Evolutionary conservation across 2,113 vertebrate genomes (phyloP).

Genomic region (Pangasianodon hypophthalmus): DNA sequence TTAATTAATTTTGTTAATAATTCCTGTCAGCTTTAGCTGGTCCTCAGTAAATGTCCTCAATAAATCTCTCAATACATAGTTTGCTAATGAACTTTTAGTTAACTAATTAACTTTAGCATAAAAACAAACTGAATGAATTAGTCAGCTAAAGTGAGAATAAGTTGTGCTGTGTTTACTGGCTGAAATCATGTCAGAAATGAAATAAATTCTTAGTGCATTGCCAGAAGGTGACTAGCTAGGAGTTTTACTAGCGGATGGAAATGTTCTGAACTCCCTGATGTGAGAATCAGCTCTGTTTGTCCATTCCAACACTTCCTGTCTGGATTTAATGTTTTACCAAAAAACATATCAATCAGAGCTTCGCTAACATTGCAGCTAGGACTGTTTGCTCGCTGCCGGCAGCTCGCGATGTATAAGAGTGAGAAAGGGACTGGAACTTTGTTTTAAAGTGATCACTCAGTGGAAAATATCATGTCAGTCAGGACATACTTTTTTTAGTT

Average conservation of each 20-base stretch:
- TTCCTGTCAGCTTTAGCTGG: not conserved
- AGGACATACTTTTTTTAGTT: not conserved
- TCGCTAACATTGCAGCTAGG: not conserved
- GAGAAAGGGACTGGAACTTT: not conserved
- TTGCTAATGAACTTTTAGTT: not conserved
- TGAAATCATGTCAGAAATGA: not conserved
- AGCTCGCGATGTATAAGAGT: not conserved
- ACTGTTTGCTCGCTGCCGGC: not conserved
- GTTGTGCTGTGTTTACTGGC: not conserved
- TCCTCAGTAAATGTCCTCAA: not conserved
- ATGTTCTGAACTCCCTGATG: not conserved
- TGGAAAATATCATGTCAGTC: not conserved
- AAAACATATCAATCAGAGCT: slow-evolving; percentile 5
- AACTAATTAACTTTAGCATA: not conserved
- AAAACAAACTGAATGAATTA: not conserved
- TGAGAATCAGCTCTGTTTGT: not conserved
- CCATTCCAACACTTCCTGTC: not conserved
- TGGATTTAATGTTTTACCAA: not conserved
- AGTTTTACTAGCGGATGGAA: not conserved
- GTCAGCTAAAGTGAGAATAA: not conserved
- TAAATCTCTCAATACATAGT: not conserved
- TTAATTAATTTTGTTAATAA: not conserved
- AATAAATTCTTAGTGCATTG: not conserved
- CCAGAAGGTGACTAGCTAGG: not conserved
- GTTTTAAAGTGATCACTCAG: not conserved